Evolutionary conservation across 2,888 invertebrate genomes (phyloP).

Genomic region (Hofmannophila pseudospretella): DNA sequence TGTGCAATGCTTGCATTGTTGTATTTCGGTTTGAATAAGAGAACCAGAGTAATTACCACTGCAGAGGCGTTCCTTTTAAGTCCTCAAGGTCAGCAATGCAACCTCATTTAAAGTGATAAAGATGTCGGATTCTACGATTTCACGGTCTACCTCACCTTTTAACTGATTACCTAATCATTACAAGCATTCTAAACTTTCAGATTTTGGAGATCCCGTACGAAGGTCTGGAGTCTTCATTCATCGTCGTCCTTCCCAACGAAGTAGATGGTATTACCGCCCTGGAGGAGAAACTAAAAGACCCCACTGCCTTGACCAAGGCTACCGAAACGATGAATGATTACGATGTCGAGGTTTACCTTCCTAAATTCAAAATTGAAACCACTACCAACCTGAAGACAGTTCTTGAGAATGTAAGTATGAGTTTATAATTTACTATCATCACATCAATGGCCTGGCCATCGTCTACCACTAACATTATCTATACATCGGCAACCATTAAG

Average conservation of each 20-base stretch:
- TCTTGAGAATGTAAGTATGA: conserved; percentile 79
- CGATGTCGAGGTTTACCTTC: conserved; percentile 82
- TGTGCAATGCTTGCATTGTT: too few species aligned
- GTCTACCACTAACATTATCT: too few species aligned
- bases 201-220: conserved; percentile 86
- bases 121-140: not conserved
- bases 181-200: conserved; percentile 41
- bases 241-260: conserved; percentile 85
- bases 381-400: conserved; percentile 79
- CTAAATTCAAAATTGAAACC: conserved; percentile 88
- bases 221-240: conserved; percentile 81
- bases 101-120: not conserved
- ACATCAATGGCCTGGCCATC: too few species aligned
- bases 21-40: too few species aligned
- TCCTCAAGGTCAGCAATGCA: too few species aligned
- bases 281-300: conserved; percentile 76
- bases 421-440: too few species aligned
- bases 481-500: not conserved
- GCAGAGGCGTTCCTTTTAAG: too few species aligned
- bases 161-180: too few species aligned
- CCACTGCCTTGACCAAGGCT: conserved; percentile 58
- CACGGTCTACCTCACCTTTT: too few species aligned
- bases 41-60: too few species aligned
- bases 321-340: conserved; percentile 40
- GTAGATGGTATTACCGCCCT: conserved; percentile 80